phyloP scores from a whole-genome alignment of 2,113 vertebrate species.

The Pseudolaguvia tuberculata region DNA sequence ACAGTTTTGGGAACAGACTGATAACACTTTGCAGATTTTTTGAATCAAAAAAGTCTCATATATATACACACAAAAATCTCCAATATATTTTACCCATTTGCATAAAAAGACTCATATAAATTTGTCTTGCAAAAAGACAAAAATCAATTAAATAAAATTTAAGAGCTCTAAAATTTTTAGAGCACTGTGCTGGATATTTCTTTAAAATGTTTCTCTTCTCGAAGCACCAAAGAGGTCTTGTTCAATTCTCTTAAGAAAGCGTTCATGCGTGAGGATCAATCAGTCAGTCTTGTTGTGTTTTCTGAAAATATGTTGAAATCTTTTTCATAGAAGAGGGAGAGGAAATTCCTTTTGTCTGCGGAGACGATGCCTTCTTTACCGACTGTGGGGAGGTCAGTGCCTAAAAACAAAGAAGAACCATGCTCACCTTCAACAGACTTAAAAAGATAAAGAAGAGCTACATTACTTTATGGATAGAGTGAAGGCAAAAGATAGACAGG shows the following conservation, averaged over 20 bases:
- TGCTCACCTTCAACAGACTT: neutral
- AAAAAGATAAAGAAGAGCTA: neutral
- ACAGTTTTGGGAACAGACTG: neutral
- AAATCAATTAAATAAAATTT: neutral
- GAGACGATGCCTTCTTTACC: slow-evolving; percentile 22
- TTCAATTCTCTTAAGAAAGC: neutral
- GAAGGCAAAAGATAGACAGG: neutral
- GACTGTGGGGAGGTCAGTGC: slow-evolving; percentile 16
- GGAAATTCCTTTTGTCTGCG: slow-evolving; percentile 62
- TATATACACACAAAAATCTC: neutral
- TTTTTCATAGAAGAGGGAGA: slow-evolving; percentile 82
- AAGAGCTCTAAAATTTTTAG: too few relatives aligned
- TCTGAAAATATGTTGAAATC: slow-evolving; percentile 87
- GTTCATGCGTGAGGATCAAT: slow-evolving; percentile 35
- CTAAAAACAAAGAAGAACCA: slow-evolving; percentile 6
- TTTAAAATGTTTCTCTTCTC: slow-evolving; percentile 10
- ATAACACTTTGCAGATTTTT: neutral
- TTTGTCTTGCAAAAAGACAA: neutral
- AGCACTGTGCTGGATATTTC: neutral
- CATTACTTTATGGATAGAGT: neutral
- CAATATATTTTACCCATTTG: slow-evolving; percentile 14
- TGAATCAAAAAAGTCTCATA: neutral
- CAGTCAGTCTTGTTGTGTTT: slow-evolving; percentile 70
- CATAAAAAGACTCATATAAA: neutral
- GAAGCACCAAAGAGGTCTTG: neutral